phyloP scores from a whole-genome alignment of 1,140 invertebrate species.

The Bathynomus jamesi region DNA sequence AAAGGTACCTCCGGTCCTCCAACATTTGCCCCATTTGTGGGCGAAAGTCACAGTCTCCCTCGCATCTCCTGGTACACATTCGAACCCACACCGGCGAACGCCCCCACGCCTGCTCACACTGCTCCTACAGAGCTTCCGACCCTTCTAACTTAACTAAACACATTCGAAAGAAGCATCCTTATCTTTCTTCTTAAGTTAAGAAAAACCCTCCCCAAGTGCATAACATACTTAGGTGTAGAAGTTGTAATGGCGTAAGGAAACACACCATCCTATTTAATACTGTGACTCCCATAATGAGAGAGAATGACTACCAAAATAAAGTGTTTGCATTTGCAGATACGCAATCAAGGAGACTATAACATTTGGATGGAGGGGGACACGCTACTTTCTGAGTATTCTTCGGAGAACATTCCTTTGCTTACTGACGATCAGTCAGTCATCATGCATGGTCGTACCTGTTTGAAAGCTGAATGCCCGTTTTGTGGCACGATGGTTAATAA shows the following conservation, averaged over 20 bases:
- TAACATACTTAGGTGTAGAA: not conserved
- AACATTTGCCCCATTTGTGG: constrained; percentile 16
- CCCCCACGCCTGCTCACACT: constrained; percentile 38
- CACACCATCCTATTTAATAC: too few relatives aligned
- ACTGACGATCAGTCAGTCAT: too few relatives aligned
- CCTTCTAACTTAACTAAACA: constrained; percentile 17
- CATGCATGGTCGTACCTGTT: too few relatives aligned
- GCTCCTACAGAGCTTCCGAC: constrained; percentile 11
- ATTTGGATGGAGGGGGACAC: too few relatives aligned
- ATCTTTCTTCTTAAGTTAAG: not conserved
- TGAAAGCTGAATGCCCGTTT: constrained; percentile 30
- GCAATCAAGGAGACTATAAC: too few relatives aligned
- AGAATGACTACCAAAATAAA: too few relatives aligned
- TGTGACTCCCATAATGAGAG: too few relatives aligned
- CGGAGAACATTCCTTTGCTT: too few relatives aligned
- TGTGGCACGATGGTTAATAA: constrained; percentile 26
- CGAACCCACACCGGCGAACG: constrained; percentile 45
- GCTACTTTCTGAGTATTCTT: too few relatives aligned
- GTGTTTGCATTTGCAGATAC: too few relatives aligned
- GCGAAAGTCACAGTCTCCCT: constrained; percentile 27
- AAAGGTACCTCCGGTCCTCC: constrained; percentile 6
- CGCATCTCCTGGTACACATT: constrained; percentile 46
- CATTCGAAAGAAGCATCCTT: constrained; percentile 4
- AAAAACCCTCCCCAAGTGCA: not conserved
- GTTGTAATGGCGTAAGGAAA: too few relatives aligned